Evolutionary conservation across 1,140 invertebrate species (phyloP), one percentile per base, ranked within the genome.

Genomic region (Rhopalosiphum maidis): DNA sequence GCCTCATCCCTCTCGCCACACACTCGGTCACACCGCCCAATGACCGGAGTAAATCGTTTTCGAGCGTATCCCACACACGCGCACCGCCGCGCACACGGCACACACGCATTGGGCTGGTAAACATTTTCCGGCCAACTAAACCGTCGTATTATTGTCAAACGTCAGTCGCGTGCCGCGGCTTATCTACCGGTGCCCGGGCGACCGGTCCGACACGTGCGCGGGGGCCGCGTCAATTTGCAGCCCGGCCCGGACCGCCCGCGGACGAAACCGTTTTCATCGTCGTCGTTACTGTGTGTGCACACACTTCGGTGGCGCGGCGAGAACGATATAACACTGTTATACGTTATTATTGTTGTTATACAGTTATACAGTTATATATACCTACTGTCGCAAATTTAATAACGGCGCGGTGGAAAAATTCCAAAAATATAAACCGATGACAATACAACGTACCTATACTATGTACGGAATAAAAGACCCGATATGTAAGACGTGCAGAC

Each of bases 81-180:
- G 30, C 88, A 23, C 43, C 35, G 89, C 41, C 55, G 51, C 48
- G 6, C 88, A 35, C 48, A 48, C 51, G 87, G 41, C 18, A n/a
- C 22, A 82, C 9, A 35, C 37, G 41, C 41, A 41, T 41, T 41
- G 41, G 60, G 22, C 60, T 30, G 77, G 68, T 93, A 93, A 93
- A 93, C 82, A 55, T 93, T 93, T 93, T 93, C 91, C 91, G 91
- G 91, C 91, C 91, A 93, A 93, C 91, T 93, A 93, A 93, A 93
- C 82, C 89, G 54, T 8, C 77, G 48, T 51, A 51, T 35, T 54
- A 90, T 51, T 55, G 91, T 86, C 82, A 55, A 86, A 93, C 91
- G 91, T 30, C n/a, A 25, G 91, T 93, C 91, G 91, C 91, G 91
- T 93, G 91, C 51, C 91, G 91, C 35, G 91, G 91, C 91, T 93